phyloP scores from a whole-genome alignment of 2,797 vertebrate genomes.

The Odontamblyopus rebecca region DNA sequence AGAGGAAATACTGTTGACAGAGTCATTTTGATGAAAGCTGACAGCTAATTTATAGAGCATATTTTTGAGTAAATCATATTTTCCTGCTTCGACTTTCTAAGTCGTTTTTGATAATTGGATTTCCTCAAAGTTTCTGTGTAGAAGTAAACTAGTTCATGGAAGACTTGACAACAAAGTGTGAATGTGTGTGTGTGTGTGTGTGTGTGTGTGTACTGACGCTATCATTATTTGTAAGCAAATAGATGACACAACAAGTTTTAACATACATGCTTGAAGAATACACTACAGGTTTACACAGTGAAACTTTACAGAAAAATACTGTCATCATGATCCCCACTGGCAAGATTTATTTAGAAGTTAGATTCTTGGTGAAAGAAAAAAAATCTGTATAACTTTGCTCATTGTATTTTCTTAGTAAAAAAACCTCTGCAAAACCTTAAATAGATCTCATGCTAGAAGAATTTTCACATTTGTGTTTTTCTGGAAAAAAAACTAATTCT shows the following conservation, averaged over 20 bases:
- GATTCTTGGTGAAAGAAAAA: too few species aligned
- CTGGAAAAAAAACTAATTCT: not conserved
- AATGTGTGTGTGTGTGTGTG: not conserved
- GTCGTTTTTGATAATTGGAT: slow-evolving; percentile 70
- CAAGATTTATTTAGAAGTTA: not conserved
- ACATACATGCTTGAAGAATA: not conserved
- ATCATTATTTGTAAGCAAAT: slow-evolving; percentile 11
- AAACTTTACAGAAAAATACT: not conserved
- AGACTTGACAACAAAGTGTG: slow-evolving; percentile 23
- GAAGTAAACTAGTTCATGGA: slow-evolving; percentile 63
- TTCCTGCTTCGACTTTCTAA: slow-evolving; percentile 44
- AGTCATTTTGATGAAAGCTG: slow-evolving; percentile 75
- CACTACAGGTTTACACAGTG: not conserved
- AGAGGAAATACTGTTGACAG: slow-evolving; percentile 58
- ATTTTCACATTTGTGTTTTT: not conserved
- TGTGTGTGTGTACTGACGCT: not conserved
- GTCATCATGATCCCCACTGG: not conserved
- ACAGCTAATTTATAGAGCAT: slow-evolving; percentile 80
- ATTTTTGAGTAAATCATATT: slow-evolving; percentile 75
- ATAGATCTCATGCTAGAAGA: too few species aligned
- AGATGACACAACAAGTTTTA: not conserved
- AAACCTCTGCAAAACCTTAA: too few species aligned
- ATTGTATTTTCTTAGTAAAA: too few species aligned
- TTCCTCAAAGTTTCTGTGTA: slow-evolving; percentile 60
- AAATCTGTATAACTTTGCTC: too few species aligned